Base-by-base conservation (phyloP, 2,113 vertebrate genomes). In the Sapajus apella region DNA sequence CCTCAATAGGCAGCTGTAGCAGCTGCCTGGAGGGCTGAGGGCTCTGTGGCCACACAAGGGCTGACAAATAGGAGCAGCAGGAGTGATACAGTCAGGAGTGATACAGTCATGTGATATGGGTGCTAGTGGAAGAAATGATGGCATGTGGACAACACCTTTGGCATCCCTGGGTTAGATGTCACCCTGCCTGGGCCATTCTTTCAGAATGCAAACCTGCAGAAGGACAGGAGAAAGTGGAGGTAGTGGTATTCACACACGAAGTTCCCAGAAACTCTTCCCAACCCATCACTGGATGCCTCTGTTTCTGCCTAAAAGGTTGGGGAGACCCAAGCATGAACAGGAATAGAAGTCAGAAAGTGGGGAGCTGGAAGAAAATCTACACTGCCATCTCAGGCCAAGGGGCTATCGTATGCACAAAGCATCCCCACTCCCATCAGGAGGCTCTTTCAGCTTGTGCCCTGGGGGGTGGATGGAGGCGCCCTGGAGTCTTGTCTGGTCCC, bases 101-200 rank as follows among this genome's bases (percentile, higher is more conserved):
- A 50, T 14, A 50, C 50, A 2, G 9, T 5, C 25, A 27, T 43
- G 27, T 23, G 0, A 9, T 1, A 3, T 21, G 37, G 23, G 30
- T 30, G 12, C 61, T 5, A 14, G 50, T 7, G 37, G 58, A n/a
- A 45, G 70, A 32, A 75, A 66, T 16, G 18, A 14, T 1, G n/a
- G 25, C 4, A 1, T 0, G 10, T 7, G 2, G 1, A 25, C 47
- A 18, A 72, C n/a, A 35, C 40, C 16, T 10, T 35, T 37, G 37
- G 56, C 56, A 45, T 18, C 66, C 43, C 8, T 5, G 30, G 64
- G 37, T 75, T 66, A n/a, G 40, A 40, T 1, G 0, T 21, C 52
- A 25, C 58, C 25, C 35, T 11, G 35, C 83, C 55, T 8, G 8
- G 77, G 66, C 40, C 43, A 23, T 30, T 76, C 43, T 32, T 87